Conservation (phyloP, 1,140 invertebrate species). For the Psix sp. region DNA sequence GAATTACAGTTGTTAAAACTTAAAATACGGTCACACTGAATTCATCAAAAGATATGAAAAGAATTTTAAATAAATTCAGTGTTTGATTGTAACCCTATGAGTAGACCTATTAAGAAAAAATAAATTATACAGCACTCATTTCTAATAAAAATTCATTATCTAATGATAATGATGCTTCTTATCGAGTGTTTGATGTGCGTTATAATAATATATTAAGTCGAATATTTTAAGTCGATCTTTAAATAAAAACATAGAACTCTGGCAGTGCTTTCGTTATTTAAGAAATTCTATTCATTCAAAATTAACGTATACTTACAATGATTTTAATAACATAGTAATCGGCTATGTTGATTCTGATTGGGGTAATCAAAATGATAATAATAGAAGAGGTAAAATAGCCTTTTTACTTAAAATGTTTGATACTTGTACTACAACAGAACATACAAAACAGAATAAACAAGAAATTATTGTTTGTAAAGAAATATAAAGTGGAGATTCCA, state of each 20-base stretch:
- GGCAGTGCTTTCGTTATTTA: slow-evolving; percentile 61
- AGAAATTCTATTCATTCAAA: slow-evolving; percentile 64
- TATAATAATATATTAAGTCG: not conserved
- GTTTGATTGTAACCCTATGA: not conserved
- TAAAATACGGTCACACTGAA: slow-evolving; percentile 19
- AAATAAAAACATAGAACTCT: slow-evolving; percentile 38
- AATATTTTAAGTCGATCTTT: not conserved
- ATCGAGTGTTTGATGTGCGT: not conserved
- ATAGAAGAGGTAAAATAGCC: slow-evolving; percentile 45
- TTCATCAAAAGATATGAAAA: slow-evolving; percentile 26
- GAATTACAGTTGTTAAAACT: slow-evolving; percentile 5
- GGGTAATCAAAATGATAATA: slow-evolving; percentile 10
- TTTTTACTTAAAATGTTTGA: slow-evolving; percentile 51
- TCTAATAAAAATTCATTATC: not conserved
- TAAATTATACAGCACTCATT: not conserved
- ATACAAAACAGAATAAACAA: too few species aligned
- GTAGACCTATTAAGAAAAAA: not conserved
- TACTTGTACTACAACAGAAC: slow-evolving; percentile 52
- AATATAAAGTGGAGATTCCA: too few species aligned
- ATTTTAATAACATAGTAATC: slow-evolving; percentile 42
- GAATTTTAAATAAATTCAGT: slow-evolving; percentile 12
- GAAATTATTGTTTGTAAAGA: too few species aligned
- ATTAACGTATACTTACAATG: slow-evolving; percentile 30
- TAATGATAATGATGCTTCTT: not conserved
- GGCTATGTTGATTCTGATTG: slow-evolving; percentile 51